These are phyloP conservation scores for Pogoniulus pusillus DNA, from an alignment of 2,797 vertebrate genomes.

Conservation along the genomic window DNA sequence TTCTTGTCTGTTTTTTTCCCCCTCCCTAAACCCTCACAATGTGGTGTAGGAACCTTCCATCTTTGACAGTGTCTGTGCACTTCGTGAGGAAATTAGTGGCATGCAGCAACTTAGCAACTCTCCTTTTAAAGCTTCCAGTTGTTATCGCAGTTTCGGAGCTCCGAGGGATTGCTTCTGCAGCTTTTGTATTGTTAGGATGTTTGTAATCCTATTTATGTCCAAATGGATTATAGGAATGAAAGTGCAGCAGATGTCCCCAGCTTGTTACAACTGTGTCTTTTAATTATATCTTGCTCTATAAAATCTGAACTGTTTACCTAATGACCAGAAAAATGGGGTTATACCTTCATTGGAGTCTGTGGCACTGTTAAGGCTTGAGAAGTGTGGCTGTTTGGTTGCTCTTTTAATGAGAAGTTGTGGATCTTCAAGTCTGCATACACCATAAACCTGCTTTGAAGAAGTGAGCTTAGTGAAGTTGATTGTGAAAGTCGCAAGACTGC, in stretches of 20 bases:
- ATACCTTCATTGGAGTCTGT: neutral
- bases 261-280: neutral
- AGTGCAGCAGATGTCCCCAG: slow-evolving; percentile 49
- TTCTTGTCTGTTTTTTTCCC: neutral
- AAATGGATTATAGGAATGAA: slow-evolving; percentile 61
- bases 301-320: neutral
- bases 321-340: neutral
- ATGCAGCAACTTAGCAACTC: neutral
- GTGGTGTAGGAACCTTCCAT: neutral
- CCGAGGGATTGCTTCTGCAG: slow-evolving; percentile 24
- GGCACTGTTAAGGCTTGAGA: neutral
- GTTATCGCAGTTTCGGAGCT: neutral
- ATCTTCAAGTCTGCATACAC: neutral
- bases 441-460: neutral
- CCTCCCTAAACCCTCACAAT: neutral
- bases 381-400: neutral
- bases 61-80: neutral
- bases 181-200: slow-evolving; percentile 44
- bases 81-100: neutral
- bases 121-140: neutral
- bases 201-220: slow-evolving; percentile 59
- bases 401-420: neutral
- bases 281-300: slow-evolving; percentile 4
- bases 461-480: neutral
- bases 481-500: slow-evolving; percentile 14